Evolutionary conservation across 1,140 invertebrate species (phyloP).

Genomic region (Subanguina moxae): DNA sequence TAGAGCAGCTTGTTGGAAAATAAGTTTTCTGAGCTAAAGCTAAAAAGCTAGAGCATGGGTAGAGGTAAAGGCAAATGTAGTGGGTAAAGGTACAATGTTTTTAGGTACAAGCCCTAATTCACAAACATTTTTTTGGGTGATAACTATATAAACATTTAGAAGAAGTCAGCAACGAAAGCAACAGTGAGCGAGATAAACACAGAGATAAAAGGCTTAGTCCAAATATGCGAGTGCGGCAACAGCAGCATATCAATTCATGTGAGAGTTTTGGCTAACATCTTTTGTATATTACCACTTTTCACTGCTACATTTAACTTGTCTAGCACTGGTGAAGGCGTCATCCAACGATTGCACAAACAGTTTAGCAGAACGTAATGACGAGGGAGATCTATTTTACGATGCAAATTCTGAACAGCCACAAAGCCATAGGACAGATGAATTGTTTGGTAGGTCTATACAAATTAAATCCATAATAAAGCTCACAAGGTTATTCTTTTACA

Average conservation of each 20-base stretch:
- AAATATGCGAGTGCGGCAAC: background rate
- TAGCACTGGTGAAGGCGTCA: no score
- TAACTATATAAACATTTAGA: background rate
- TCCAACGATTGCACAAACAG: background rate
- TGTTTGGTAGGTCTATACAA: background rate
- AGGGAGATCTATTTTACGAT: background rate
- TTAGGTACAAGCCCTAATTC: no score
- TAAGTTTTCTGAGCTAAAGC: no score
- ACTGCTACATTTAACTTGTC: no score
- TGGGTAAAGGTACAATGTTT: no score
- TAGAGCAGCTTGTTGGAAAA: no score
- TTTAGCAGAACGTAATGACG: background rate
- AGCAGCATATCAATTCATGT: background rate
- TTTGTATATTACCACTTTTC: no score
- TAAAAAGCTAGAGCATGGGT: no score
- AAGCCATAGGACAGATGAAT: background rate
- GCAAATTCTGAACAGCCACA: background rate
- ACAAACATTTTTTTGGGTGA: no score
- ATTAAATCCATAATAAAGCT: background rate
- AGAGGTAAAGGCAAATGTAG: no score
- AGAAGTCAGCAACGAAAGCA: background rate
- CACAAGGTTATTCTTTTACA: no score
- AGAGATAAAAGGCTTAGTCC: background rate
- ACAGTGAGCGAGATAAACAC: background rate
- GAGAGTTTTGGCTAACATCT: background rate